Evolutionary conservation across 2,797 vertebrate species (phyloP), one percentile per base, ranked within the genome.

Genomic region (Tapera naevia): DNA sequence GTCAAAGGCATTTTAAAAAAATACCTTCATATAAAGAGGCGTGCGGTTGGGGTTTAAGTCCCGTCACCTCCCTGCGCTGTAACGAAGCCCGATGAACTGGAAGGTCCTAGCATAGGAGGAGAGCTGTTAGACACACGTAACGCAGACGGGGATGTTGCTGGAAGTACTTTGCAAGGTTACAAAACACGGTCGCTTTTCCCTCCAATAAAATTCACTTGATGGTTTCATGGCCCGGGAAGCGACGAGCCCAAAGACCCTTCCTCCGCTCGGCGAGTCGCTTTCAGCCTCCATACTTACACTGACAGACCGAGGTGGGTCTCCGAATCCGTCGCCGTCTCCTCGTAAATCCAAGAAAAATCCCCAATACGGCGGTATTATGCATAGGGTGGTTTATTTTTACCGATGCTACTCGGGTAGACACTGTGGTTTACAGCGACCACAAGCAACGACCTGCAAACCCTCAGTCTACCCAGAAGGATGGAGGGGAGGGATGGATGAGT

Each of bases 391-490:
- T 95, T 92, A 51, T 66, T 93, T 93, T 93, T 61, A 93, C 41
- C 60, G 65, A 35, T 93, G 93, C 92, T 95, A 93, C 95, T 86
- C 64, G 66, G 86, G 88, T 91, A 95, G 86, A 91, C 70, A 2
- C 43, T 57, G 73, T 89, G 96, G 94, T 96, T 95, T 69, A 50
- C 66, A 89, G 46, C 15, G 64, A 78, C 91, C 61, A 30, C 57
- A 75, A 74, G 45, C 75, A 90, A 65, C 9, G 71, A 83, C 96
- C 87, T 94, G 96, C 97, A 97, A 95, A 96, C 97, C 95, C 75
- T 66, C 91, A 48, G 78, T 67, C 94, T 92, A 73, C 89, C 86
- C 92, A 97, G 93, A 95, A 96, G 73, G 96, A 95, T 27, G 60
- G 30, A 54, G 24, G 13, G 30, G 67, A 35, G 12, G 7, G 58